Percentiles rank a stretch among this genome's conserved stretches.
phyloP scores from a whole-genome alignment of 92 coral and sea anemone species.

The Scolanthus callimorphus region DNA sequence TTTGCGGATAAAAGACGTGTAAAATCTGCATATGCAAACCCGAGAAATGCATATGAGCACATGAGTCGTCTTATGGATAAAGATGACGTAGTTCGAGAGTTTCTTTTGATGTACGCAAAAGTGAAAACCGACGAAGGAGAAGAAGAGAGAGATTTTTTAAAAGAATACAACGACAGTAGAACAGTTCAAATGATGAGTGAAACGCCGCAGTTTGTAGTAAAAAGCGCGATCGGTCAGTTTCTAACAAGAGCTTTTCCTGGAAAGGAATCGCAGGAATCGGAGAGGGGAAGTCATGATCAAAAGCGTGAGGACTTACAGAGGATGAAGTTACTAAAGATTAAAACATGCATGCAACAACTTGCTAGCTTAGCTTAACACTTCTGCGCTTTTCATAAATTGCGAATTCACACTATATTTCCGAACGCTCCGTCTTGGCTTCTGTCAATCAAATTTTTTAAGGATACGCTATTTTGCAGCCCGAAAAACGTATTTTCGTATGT shows the following conservation, averaged over 20 bases:
- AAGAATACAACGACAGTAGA: conserved; percentile 5
- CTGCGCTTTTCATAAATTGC: no score
- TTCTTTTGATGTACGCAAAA: conserved; percentile 74
- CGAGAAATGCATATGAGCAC: conserved; percentile 18
- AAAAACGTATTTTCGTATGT: no score
- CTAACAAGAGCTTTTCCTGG: conserved; percentile 63
- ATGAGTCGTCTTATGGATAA: conserved; percentile 18
- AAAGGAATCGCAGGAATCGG: conserved; percentile 8
- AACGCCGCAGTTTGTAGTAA: conserved; percentile 74
- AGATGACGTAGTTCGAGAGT: conserved; percentile 52
- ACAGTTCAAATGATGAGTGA: conserved; percentile 68
- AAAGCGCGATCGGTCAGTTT: conserved; percentile 84
- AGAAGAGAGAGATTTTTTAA: background rate
- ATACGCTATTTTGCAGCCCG: no score
- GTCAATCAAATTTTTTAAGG: no score
- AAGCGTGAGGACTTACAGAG: conserved; percentile 64
- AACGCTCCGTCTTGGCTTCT: no score
- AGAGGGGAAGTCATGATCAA: conserved; percentile 15
- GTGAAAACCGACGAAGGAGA: conserved; percentile 31
- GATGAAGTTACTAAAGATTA: conserved; percentile 58
- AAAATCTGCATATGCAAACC: conserved; percentile 14
- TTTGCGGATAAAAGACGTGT: conserved; percentile 10
- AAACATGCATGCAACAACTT: conserved; percentile 76
- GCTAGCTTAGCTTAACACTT: conserved; percentile 56
- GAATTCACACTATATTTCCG: no score